These are phyloP conservation scores for Darevskia nairensis DNA, from an alignment of 2,797 vertebrate species.

Conservation along the genomic window DNA sequence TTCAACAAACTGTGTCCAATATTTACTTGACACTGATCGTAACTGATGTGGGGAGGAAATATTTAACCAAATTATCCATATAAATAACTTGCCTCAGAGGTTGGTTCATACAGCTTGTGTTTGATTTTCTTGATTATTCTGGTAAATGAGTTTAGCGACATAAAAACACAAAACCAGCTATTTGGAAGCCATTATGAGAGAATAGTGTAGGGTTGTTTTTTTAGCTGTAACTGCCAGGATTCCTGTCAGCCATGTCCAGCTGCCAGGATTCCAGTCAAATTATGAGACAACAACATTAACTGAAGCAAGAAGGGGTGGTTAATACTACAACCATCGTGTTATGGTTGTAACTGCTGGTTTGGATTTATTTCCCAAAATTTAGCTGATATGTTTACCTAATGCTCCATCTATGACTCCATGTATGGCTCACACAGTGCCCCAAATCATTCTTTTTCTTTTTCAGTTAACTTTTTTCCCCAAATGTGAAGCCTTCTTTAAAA, in stretches of 20 bases:
- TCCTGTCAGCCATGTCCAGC: background rate
- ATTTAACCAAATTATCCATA: slow-evolving; percentile 6
- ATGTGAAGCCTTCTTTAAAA: too few relatives aligned
- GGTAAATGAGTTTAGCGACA: background rate
- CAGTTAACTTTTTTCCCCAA: too few relatives aligned
- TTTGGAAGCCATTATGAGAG: background rate
- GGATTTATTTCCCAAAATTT: slow-evolving; percentile 1
- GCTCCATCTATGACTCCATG: background rate
- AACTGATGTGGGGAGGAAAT: background rate
- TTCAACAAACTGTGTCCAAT: background rate
- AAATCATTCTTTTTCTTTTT: background rate
- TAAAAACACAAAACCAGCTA: background rate
- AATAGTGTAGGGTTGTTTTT: background rate
- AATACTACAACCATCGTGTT: background rate
- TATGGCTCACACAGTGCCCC: background rate
- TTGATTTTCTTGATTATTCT: background rate
- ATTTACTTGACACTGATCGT: background rate
- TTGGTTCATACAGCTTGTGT: background rate
- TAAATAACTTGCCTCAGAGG: background rate
- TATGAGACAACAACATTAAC: background rate
- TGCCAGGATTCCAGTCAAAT: background rate
- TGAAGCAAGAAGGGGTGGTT: background rate
- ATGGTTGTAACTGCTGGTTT: background rate
- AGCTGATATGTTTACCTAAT: background rate
- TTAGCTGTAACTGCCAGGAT: background rate